A percentile compares a stretch with the other conserved stretches of the same genome.
Evolutionary conservation across 2,888 invertebrate genomes (phyloP).

Genomic region (Cremastinae sp.): DNA sequence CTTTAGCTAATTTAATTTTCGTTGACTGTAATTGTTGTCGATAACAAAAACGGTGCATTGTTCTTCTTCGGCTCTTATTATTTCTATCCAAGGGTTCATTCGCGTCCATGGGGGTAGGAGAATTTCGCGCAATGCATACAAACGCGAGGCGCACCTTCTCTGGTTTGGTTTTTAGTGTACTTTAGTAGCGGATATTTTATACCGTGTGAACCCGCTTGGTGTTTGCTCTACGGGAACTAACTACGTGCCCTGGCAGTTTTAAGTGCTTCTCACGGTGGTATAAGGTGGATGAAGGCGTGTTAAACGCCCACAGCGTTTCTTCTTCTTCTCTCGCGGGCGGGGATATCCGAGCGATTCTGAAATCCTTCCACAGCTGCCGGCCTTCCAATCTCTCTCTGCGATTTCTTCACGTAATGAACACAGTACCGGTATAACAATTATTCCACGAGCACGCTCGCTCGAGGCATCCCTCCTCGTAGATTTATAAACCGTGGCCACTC

Average conservation of each 20-base stretch:
- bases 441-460: conserved; percentile 52
- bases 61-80: neutral
- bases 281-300: conserved; percentile 32
- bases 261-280: conserved; percentile 52
- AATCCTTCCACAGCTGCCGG: conserved; percentile 3
- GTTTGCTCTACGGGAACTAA: conserved; percentile 61
- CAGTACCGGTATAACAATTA: conserved; percentile 49
- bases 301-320: conserved; percentile 32
- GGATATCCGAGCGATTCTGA: conserved; percentile 28
- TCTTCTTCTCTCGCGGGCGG: conserved; percentile 11
- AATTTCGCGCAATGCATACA: conserved; percentile 19
- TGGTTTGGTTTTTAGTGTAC: conserved; percentile 6
- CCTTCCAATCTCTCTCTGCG: conserved; percentile 14
- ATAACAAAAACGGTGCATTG: neutral
- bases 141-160: conserved; percentile 37
- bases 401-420: conserved; percentile 25
- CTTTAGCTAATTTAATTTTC: no score
- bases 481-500: neutral
- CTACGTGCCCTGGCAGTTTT: conserved; percentile 60
- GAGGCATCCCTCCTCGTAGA: conserved; percentile 24
- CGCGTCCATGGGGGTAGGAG: neutral
- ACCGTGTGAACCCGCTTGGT: conserved; percentile 59
- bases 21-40: no score
- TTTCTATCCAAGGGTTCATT: conserved; percentile 12
- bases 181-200: conserved; percentile 56